Evolutionary conservation across 2,113 vertebrate genomes (phyloP).

Genomic region (Struthio camelus): DNA sequence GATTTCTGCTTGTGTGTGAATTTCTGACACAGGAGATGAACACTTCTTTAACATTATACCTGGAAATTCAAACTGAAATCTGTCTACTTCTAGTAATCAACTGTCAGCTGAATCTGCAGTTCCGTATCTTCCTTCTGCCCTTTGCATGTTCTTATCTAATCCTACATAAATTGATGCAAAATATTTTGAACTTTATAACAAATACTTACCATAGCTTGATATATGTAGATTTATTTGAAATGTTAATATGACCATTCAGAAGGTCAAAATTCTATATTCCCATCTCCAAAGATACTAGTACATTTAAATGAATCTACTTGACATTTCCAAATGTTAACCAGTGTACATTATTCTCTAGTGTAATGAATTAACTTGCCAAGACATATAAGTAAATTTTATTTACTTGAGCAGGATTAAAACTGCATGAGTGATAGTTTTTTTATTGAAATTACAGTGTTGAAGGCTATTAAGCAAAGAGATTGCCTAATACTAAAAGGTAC

Average conservation of each 20-base stretch:
- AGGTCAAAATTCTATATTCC: constrained; percentile 44
- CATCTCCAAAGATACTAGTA: not conserved
- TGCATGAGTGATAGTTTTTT: not conserved
- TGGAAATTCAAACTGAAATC: not conserved
- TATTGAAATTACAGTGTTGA: not conserved
- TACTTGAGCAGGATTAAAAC: not conserved
- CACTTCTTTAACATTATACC: not conserved
- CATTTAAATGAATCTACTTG: constrained; percentile 58
- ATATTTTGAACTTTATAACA: constrained; percentile 24
- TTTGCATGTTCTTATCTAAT: constrained; percentile 36
- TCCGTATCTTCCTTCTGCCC: not conserved
- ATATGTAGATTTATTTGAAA: constrained; percentile 34
- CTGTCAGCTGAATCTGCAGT: not conserved
- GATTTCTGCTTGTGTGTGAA: not conserved
- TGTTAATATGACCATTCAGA: constrained; percentile 55
- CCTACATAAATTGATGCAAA: not conserved
- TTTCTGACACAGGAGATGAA: not conserved
- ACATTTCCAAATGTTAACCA: constrained; percentile 70
- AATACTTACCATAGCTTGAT: not conserved
- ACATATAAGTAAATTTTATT: constrained; percentile 11
- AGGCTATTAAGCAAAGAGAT: not conserved
- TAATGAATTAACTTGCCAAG: constrained; percentile 33
- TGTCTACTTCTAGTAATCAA: not conserved
- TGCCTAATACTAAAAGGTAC: not conserved
- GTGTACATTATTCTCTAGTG: constrained; percentile 6